Percentiles rank a stretch among this genome's conserved stretches.
These are phyloP conservation scores for Hyposmocoma kahamanoa DNA, from an alignment of 1,140 invertebrate species.

Conservation along the genomic window DNA sequence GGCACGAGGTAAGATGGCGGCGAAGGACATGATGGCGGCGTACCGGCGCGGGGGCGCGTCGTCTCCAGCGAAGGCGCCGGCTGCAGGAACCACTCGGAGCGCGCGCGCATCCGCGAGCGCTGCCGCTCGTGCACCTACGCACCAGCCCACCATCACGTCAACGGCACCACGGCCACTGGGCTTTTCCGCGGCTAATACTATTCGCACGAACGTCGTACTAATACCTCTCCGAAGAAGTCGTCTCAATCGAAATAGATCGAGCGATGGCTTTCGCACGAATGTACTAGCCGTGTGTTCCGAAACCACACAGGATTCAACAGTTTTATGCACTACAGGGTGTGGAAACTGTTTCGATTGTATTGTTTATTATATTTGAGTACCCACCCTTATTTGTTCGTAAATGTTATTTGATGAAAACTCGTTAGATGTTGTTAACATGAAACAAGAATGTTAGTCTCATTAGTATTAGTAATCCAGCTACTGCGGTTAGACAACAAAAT, in stretches of 20 bases:
- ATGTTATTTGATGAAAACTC: conserved; percentile 8
- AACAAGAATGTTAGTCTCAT: conserved; percentile 35
- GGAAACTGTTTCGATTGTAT: too few relatives aligned
- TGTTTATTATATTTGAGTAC: too few relatives aligned
- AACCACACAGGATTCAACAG: too few relatives aligned
- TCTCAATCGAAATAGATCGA: too few relatives aligned
- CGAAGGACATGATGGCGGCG: conserved; percentile 27
- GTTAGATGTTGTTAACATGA: conserved; percentile 21
- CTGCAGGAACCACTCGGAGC: conserved; percentile 95
- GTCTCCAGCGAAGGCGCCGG: conserved; percentile 77
- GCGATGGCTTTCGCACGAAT: too few relatives aligned
- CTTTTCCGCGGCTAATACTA: neutral
- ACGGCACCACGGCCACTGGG: neutral
- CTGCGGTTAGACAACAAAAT: conserved; percentile 20
- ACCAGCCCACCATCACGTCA: conserved; percentile 2
- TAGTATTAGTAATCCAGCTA: conserved; percentile 21
- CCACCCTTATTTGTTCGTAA: conserved; percentile 15
- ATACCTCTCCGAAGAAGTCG: too few relatives aligned
- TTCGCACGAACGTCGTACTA: too few relatives aligned
- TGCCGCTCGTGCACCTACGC: conserved; percentile 93
- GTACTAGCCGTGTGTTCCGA: too few relatives aligned
- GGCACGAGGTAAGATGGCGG: conserved; percentile 14
- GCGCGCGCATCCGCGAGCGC: conserved; percentile 92
- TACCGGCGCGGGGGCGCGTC: conserved; percentile 69
- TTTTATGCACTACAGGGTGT: too few relatives aligned